A percentile compares a stretch with the other conserved stretches of the same genome.
Conservation (phyloP, 2,113 vertebrate genomes). For the Notothenia rossii region DNA sequence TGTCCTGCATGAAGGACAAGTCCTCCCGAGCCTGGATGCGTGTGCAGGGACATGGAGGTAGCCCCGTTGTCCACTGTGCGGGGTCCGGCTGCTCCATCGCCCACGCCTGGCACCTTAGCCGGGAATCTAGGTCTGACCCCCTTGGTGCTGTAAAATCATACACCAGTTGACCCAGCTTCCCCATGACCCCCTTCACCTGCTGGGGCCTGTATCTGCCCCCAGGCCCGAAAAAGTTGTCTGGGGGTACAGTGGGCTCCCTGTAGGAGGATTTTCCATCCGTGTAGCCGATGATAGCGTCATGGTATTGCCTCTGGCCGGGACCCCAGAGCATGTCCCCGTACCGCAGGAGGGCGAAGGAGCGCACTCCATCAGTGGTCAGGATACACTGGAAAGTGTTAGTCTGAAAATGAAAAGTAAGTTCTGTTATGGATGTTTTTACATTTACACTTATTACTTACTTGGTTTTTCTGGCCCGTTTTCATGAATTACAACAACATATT, state of each 20-base stretch:
- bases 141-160: conserved; percentile 76
- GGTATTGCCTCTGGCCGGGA: conserved; percentile 80
- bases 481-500: too few species aligned
- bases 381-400: conserved; percentile 88
- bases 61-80: conserved; percentile 69
- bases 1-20: conserved; percentile 79
- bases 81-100: conserved; percentile 79
- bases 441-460: neutral
- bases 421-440: neutral
- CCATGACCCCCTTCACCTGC: conserved; percentile 75
- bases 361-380: conserved; percentile 84
- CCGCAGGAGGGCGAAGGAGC: conserved; percentile 84
- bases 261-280: conserved; percentile 79
- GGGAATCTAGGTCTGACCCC: conserved; percentile 55
- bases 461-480: too few species aligned
- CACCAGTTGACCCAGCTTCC: conserved; percentile 79
- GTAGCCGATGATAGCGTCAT: conserved; percentile 84
- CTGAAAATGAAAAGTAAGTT: conserved; percentile 64
- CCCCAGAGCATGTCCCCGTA: conserved; percentile 86
- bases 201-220: conserved; percentile 85
- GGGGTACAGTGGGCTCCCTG: conserved; percentile 74
- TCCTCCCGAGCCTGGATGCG: conserved; percentile 80
- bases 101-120: conserved; percentile 81
- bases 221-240: conserved; percentile 78
- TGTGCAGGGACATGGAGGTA: conserved; percentile 83